Percentiles rank a stretch among this genome's conserved stretches.
Evolutionary conservation across 2,797 vertebrate species (phyloP).

Genomic region (Cryptoprocta ferox): DNA sequence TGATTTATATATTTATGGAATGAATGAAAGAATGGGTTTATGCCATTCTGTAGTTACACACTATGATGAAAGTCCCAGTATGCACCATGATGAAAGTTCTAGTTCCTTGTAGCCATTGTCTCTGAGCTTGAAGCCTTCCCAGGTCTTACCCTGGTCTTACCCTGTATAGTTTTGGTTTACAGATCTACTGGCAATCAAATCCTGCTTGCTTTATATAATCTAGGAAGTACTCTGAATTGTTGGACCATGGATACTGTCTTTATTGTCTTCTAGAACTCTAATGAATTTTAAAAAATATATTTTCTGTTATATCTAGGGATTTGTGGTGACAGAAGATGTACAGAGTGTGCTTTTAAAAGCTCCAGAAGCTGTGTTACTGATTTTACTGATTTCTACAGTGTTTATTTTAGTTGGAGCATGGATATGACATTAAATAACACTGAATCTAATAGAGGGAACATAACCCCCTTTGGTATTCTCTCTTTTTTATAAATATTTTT

Average conservation of each 20-base stretch:
- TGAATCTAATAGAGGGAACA: background rate
- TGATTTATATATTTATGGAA: background rate
- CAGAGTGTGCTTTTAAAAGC: background rate
- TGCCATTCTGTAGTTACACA: background rate
- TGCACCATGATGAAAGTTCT: background rate
- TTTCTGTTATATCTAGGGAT: background rate
- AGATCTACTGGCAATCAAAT: background rate
- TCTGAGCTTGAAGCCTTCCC: background rate
- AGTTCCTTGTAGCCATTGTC: background rate
- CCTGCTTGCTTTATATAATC: background rate
- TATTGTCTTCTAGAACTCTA: background rate
- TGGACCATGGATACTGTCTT: background rate
- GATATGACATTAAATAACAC: background rate
- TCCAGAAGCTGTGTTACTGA: background rate
- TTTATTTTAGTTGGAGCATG: conserved; percentile 13
- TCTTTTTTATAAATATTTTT: background rate
- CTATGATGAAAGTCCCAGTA: background rate
- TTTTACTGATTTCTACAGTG: conserved; percentile 19
- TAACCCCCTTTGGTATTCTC: background rate
- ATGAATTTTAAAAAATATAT: background rate
- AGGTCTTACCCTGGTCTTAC: background rate
- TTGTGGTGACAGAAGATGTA: background rate
- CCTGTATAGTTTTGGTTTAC: background rate
- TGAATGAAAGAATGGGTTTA: background rate
- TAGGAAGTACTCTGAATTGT: background rate